A percentile compares a stretch with the other conserved stretches of the same genome.
Conservation (phyloP, 2,797 vertebrate species). For the Anguilla anguilla region DNA sequence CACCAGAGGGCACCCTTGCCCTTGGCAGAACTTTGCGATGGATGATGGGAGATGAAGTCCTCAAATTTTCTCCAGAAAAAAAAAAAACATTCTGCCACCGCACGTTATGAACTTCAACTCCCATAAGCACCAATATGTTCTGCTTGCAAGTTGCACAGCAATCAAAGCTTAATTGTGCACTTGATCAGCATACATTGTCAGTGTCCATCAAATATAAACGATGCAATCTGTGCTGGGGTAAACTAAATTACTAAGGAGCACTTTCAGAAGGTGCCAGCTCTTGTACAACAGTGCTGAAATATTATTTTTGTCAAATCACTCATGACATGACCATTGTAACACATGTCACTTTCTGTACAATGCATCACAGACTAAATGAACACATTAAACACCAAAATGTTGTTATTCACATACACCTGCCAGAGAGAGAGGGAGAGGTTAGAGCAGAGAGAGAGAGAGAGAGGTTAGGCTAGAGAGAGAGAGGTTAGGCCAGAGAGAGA, state of each 20-base stretch:
- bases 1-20: not conserved
- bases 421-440: not conserved
- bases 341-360: not conserved
- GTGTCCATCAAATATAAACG: not conserved
- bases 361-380: not conserved
- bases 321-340: not conserved
- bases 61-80: not conserved
- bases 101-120: not conserved
- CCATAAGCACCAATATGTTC: not conserved
- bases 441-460: not conserved
- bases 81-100: not conserved
- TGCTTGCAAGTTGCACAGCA: not conserved
- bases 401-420: not conserved
- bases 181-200: not conserved
- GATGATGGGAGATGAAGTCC: conserved; percentile 4
- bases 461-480: not conserved
- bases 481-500: no score
- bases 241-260: not conserved
- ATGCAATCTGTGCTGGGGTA: not conserved
- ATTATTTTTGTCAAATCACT: not conserved
- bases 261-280: not conserved
- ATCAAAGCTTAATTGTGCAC: not conserved
- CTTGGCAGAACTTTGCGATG: not conserved
- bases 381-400: not conserved
- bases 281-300: not conserved